phyloP scores from a whole-genome alignment of 2,888 invertebrate species.

The Ligdia adustata region DNA sequence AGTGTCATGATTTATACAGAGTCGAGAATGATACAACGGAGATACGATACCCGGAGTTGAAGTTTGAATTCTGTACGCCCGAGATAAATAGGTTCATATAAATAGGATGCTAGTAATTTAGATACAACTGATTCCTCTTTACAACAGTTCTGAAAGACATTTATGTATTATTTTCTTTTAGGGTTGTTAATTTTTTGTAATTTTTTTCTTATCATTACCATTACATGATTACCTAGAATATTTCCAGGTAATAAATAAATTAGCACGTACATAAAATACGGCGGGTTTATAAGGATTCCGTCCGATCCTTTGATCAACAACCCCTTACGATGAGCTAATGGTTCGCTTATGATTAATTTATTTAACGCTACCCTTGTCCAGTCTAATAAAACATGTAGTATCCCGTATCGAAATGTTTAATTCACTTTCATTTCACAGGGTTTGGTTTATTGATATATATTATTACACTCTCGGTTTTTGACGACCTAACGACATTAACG shows the following conservation, averaged over 20 bases:
- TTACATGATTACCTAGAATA: background rate
- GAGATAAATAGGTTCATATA: too few species aligned
- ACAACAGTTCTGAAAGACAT: too few species aligned
- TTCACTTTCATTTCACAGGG: slow-evolving; percentile 23
- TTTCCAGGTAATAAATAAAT: slow-evolving; percentile 16
- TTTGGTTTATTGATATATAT: slow-evolving; percentile 35
- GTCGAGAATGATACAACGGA: too few species aligned
- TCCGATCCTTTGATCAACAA: slow-evolving; percentile 27
- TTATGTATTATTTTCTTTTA: too few species aligned
- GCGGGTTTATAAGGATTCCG: slow-evolving; percentile 20
- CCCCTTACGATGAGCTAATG: slow-evolving; percentile 31
- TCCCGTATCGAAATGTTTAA: slow-evolving; percentile 28
- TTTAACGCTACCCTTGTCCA: slow-evolving; percentile 41
- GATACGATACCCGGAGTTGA: too few species aligned
- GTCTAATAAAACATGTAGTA: slow-evolving; percentile 35
- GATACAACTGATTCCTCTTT: too few species aligned
- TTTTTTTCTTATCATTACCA: too few species aligned
- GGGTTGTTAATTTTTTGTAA: too few species aligned
- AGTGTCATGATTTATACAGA: too few species aligned
- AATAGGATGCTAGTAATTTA: too few species aligned
- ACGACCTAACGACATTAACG: slow-evolving; percentile 22
- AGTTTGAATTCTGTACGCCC: too few species aligned
- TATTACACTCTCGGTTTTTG: slow-evolving; percentile 25
- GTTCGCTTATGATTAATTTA: slow-evolving; percentile 41
- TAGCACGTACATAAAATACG: slow-evolving; percentile 15